phyloP scores from a whole-genome alignment of 2,888 invertebrate genomes.

The Lasiommata megera region DNA sequence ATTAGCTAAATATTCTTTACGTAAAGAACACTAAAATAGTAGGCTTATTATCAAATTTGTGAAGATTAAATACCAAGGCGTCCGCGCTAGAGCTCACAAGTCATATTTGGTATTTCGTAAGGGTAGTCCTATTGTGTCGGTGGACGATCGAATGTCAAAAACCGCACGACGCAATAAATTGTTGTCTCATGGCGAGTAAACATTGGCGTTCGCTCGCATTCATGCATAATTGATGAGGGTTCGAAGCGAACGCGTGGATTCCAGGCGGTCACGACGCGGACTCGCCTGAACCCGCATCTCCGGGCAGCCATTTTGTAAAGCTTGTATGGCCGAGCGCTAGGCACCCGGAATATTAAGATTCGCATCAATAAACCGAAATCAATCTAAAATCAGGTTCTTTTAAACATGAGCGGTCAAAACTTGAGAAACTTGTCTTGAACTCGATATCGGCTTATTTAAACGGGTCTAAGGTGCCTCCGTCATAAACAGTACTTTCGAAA shows the following conservation, averaged over 20 bases:
- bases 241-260: slow-evolving; percentile 71
- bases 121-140: slow-evolving; percentile 9
- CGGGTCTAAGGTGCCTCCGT: no score
- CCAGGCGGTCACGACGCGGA: slow-evolving; percentile 75
- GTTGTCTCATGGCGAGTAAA: slow-evolving; percentile 77
- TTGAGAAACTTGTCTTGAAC: no score
- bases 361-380: no score
- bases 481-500: no score
- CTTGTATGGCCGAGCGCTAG: slow-evolving; percentile 57
- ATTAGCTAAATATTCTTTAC: no score
- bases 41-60: no score
- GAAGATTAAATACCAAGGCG: background rate
- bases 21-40: no score
- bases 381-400: no score
- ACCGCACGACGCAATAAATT: slow-evolving; percentile 78
- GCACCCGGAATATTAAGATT: slow-evolving; percentile 62
- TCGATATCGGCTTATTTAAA: no score
- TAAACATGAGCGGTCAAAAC: no score
- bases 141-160: slow-evolving; percentile 61
- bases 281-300: slow-evolving; percentile 57
- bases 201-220: slow-evolving; percentile 76
- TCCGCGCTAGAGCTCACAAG: no score
- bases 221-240: slow-evolving; percentile 80
- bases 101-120: slow-evolving; percentile 10
- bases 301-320: slow-evolving; percentile 77